Conservation (phyloP, 2,113 vertebrate genomes). For the Elgaria multicarinata region DNA sequence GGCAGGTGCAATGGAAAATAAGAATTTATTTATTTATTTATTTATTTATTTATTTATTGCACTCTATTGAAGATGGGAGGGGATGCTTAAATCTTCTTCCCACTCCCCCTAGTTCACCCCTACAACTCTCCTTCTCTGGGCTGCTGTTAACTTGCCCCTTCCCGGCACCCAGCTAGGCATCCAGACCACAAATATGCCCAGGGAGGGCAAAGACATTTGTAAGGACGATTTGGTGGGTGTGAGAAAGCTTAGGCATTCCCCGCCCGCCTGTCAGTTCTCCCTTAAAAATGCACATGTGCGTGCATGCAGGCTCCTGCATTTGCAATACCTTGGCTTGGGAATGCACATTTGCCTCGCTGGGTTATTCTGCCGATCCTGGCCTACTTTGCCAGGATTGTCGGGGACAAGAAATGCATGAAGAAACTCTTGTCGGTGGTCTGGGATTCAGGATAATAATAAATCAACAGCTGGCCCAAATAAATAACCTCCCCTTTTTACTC, state of each 20-base stretch:
- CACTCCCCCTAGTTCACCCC: neutral
- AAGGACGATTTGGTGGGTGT: neutral
- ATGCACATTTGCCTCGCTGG: neutral
- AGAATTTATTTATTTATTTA: no score
- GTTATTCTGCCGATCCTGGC: neutral
- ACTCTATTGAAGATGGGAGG: neutral
- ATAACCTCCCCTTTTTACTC: neutral
- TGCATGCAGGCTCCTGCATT: neutral
- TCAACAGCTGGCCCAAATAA: neutral
- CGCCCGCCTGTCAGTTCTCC: neutral
- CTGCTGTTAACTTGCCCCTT: neutral
- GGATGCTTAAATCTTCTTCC: neutral
- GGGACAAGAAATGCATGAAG: neutral
- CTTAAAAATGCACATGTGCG: neutral
- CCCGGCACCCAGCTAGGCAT: neutral
- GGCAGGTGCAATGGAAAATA: neutral
- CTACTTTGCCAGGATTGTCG: neutral
- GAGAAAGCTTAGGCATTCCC: neutral
- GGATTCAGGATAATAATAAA: neutral
- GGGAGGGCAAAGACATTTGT: neutral
- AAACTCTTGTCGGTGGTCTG: neutral
- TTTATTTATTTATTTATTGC: no score
- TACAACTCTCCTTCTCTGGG: neutral
- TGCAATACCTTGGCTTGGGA: neutral
- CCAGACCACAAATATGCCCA: neutral